Conservation (phyloP, 2,888 invertebrate genomes). For the Habroteleia sp. region DNA sequence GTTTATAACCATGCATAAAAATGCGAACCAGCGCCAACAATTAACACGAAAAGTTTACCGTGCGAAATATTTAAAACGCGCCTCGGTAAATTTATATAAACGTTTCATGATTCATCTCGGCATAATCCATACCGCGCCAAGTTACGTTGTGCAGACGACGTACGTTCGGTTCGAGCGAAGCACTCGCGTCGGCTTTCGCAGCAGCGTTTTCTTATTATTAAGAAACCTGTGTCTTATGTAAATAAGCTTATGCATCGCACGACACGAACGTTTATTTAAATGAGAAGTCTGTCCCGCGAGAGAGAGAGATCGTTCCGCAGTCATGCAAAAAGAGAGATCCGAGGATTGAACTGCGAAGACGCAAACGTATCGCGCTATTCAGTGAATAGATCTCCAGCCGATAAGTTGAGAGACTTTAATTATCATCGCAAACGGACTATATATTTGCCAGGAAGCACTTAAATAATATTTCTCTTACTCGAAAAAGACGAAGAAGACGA, state of each 20-base stretch:
- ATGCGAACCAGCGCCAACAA: constrained; percentile 25
- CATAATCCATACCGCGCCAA: neutral
- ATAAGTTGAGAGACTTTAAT: constrained; percentile 75
- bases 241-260: constrained; percentile 51
- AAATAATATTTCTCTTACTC: constrained; percentile 79
- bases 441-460: constrained; percentile 81
- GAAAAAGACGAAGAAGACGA: constrained; percentile 49
- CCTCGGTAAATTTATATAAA: constrained; percentile 15
- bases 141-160: constrained; percentile 4
- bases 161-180: constrained; percentile 11
- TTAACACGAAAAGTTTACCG: constrained; percentile 33
- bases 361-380: constrained; percentile 65
- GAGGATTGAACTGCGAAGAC: constrained; percentile 48
- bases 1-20: constrained; percentile 22
- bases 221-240: constrained; percentile 61
- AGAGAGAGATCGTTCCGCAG: neutral
- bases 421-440: constrained; percentile 79
- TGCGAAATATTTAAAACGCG: constrained; percentile 22
- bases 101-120: constrained; percentile 19
- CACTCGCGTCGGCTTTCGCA: constrained; percentile 13
- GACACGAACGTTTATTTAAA: constrained; percentile 67
- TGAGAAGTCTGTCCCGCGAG: constrained; percentile 52
- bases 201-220: constrained; percentile 60
- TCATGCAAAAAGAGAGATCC: constrained; percentile 51
- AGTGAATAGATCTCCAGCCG: constrained; percentile 65